A percentile compares a stretch with the other conserved stretches of the same genome.
These are phyloP conservation scores for Thalassoma bifasciatum DNA, from an alignment of 2,113 vertebrate species.

Conservation along the genomic window DNA sequence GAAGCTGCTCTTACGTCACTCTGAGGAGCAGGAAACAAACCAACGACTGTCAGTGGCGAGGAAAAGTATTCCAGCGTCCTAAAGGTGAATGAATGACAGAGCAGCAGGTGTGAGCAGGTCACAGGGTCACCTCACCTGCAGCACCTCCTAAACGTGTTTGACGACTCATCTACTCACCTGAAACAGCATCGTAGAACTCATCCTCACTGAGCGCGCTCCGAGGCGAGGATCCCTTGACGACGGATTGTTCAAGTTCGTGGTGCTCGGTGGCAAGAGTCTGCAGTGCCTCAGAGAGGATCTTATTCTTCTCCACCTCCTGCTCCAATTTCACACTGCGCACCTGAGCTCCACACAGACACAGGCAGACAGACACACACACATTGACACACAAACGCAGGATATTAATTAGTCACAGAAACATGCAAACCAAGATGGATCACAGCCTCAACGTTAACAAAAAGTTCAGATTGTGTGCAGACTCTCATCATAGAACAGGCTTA, in stretches of 20 bases:
- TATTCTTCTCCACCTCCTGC: conserved; percentile 96
- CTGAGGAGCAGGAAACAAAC: conserved; percentile 42
- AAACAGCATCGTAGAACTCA: conserved; percentile 95
- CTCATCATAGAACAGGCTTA: not conserved
- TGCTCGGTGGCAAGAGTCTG: conserved; percentile 96
- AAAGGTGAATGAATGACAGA: conserved; percentile 52
- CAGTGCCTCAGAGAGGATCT: conserved; percentile 95
- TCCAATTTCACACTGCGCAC: conserved; percentile 94
- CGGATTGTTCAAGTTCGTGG: conserved; percentile 95
- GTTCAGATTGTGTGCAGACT: conserved; percentile 9
- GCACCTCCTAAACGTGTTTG: conserved; percentile 23
- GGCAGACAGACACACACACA: conserved; percentile 33
- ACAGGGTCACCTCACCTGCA: conserved; percentile 42
- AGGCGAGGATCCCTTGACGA: conserved; percentile 90
- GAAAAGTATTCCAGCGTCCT: conserved; percentile 63
- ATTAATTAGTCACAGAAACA: conserved; percentile 46
- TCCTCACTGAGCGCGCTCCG: conserved; percentile 91
- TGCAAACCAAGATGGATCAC: not conserved
- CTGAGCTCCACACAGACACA: conserved; percentile 80
- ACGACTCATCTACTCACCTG: conserved; percentile 85
- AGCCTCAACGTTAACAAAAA: not conserved
- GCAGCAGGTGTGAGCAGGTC: conserved; percentile 27
- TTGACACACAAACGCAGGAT: conserved; percentile 29
- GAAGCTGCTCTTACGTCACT: conserved; percentile 24
- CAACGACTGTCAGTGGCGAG: conserved; percentile 44